phyloP scores from a whole-genome alignment of 2,797 vertebrate species.

The Artibeus lituratus region DNA sequence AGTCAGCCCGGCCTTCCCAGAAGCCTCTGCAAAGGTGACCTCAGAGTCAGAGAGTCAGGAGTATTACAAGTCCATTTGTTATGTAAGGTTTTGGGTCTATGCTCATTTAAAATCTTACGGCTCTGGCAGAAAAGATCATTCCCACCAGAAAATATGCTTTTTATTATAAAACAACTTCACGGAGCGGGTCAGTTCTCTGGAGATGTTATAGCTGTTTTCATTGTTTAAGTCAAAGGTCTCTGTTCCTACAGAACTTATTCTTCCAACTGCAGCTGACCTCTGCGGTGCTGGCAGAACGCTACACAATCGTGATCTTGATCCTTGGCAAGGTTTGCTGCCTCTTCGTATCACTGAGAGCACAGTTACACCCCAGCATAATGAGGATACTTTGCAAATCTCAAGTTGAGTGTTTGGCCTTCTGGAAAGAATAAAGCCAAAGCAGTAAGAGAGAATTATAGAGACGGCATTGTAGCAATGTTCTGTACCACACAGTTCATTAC shows the following conservation, averaged over 20 bases:
- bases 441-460: constrained; percentile 53
- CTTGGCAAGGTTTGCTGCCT: constrained; percentile 58
- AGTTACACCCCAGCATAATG: constrained; percentile 17
- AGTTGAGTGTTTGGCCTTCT: constrained; percentile 52
- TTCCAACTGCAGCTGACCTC: constrained; percentile 40
- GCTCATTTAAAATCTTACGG: constrained; percentile 14
- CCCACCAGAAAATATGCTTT: neutral
- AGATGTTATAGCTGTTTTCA: constrained; percentile 15
- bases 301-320: constrained; percentile 53
- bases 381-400: constrained; percentile 59
- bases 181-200: neutral
- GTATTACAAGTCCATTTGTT: neutral
- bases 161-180: constrained; percentile 22
- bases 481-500: neutral
- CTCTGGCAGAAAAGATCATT: neutral
- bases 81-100: neutral
- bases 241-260: constrained; percentile 40
- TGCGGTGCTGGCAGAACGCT: neutral
- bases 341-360: constrained; percentile 56
- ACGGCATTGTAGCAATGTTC: neutral
- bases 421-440: constrained; percentile 52
- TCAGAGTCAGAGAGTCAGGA: neutral
- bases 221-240: constrained; percentile 48
- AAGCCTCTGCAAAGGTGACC: constrained; percentile 29
- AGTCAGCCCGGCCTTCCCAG: neutral